Evolutionary conservation across 1,140 invertebrate species (phyloP), one percentile per base, ranked within the genome.

Genomic region (Drosophila lini): DNA sequence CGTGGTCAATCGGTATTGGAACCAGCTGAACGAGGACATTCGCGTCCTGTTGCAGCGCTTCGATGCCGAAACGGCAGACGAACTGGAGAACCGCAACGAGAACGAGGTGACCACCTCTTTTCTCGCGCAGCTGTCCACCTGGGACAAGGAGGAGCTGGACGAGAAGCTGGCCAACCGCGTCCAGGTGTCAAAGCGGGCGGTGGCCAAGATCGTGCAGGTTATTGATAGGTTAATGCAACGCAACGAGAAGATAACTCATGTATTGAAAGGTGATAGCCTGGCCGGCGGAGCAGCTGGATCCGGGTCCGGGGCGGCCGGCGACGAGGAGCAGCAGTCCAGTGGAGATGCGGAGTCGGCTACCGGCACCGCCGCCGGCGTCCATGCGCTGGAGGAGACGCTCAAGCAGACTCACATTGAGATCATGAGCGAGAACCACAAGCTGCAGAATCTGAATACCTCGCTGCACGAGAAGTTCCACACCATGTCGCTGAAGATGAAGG

Each of bases 1-100:
- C 94, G 98, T 99, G 65, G 98, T 99, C 9, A 99, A 99, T 94
- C 94, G 98, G 69, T 99, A 99, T 93, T 99, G 98, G 98, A 99
- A 98, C 94, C 96, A 98, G 91, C 93, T 98, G 13, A 98, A 99
- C 94, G 98, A 99, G 94, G 98, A 99, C 93, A 97, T 99, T 73
- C 93, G 98, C 79, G 96, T 99, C 34, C 92, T 99, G 28, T 93
- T 99, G 64, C 98, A 99, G 92, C 94, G 98, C 83, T 99, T 99
- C 94, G 98, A 99, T 94, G 97, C 98, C 11, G 98, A 99, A 93
- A 98, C 98, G 41, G 97, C 97, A 32, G 98, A 99, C 94, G 98
- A 99, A 93, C 96, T 96, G 25, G 97, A 99, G 93, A 98, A 97
- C 92, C 97, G 96, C 94, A 98, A 99, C 95, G 98, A 99, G 93